Evolutionary conservation across 2,888 invertebrate genomes (phyloP), one percentile per base, ranked within the genome.

Genomic region (Brenthis daphne): DNA sequence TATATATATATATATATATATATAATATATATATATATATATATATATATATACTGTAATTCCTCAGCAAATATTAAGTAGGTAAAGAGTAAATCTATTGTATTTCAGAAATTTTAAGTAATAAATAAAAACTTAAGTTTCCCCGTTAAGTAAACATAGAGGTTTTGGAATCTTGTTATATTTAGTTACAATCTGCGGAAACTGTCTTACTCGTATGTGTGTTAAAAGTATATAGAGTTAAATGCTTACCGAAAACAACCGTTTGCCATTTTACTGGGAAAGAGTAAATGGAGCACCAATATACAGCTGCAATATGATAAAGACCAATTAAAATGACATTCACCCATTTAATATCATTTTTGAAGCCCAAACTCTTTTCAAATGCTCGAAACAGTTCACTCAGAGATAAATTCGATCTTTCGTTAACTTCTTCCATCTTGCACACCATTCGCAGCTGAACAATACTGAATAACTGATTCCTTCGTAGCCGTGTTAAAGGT

Each of bases 311-410:
- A 61, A 91, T 75, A 71, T 92, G 92, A 76, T 91, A 90, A 20
- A 88, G 69, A 50, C 77, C 80, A 56, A 92, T 88, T 63, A 84
- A 78, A 67, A 88, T 84, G 63, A 83, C 83, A 75, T 83, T 89
- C 0, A 79, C 73, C 92, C 92, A 92, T 81, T 92, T 92, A 73
- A 92, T 86, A 13, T 90, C 88, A 79, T 91, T 92, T 82, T 89
- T 81, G 73, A 88, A 90, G 2, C 88, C 88, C 64, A 92, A 80
- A 74, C 76, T 81, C 76, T 90, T 90, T 77, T 90, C 89, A 37
- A 90, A 84, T 57, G 77, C 71, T 57, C 81, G 80, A 65, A 90
- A 82, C 75, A 82, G 78, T 81, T 84, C 84, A 82, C 83, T 82
- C n/a, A 86, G 68, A 61, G 82, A 79, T 51, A 76, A 73, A 16